phyloP scores from a whole-genome alignment of 2,113 vertebrate genomes.

The Thalassarche chlororhynchos region DNA sequence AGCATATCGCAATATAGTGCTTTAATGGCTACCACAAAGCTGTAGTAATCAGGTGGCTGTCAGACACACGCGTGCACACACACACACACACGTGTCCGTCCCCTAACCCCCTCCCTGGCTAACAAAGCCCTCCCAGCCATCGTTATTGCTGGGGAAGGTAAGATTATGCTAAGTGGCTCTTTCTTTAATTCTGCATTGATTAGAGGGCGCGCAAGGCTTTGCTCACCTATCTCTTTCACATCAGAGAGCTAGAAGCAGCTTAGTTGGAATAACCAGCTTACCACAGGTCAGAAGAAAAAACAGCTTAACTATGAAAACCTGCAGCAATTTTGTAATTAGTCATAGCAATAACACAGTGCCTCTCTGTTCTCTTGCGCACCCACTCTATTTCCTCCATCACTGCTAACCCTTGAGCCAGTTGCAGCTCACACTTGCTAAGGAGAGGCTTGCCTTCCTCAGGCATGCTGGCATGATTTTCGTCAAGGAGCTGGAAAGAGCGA shows the following conservation, averaged over 20 bases:
- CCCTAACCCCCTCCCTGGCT: not conserved
- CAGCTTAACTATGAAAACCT: constrained; percentile 10
- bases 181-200: constrained; percentile 30
- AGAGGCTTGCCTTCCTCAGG: not conserved
- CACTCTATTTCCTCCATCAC: not conserved
- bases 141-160: not conserved
- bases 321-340: not conserved
- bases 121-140: not conserved
- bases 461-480: not conserved
- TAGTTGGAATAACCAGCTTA: constrained; percentile 36
- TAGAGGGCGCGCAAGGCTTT: not conserved
- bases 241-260: constrained; percentile 44
- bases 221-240: not conserved
- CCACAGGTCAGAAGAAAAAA: constrained; percentile 33
- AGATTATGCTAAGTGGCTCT: not conserved
- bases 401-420: not conserved
- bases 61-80: rapidly evolving
- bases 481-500: not conserved
- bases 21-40: not conserved
- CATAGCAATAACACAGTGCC: not conserved
- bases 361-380: not conserved
- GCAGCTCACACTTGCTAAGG: not conserved
- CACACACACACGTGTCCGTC: too few species aligned
- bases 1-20: rapidly evolving
- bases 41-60: too few species aligned